phyloP scores from a whole-genome alignment of 2,888 invertebrate genomes.

The Agrochola litura region DNA sequence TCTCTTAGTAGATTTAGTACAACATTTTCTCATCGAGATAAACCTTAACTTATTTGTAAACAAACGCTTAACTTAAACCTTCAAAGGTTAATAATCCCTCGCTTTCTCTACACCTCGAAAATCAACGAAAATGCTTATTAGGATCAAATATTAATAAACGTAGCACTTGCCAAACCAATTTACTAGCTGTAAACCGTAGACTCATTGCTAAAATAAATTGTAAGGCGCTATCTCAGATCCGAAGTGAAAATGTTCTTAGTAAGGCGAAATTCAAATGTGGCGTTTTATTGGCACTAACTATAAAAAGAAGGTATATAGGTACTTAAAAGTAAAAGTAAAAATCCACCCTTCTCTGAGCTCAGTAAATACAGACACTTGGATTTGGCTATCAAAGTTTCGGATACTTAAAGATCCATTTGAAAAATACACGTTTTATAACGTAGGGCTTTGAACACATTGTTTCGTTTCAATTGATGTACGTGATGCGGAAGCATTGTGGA shows the following conservation, averaged over 20 bases:
- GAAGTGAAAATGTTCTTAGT: conserved; percentile 67
- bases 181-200: conserved; percentile 41
- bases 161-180: conserved; percentile 46
- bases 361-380: conserved; percentile 88
- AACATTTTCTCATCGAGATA: not conserved
- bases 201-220: conserved; percentile 65
- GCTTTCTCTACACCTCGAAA: conserved; percentile 25
- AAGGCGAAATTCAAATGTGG: conserved; percentile 82
- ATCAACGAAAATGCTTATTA: conserved; percentile 40
- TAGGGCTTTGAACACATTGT: conserved; percentile 48
- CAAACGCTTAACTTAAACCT: not conserved
- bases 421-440: conserved; percentile 86
- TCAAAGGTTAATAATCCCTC: conserved; percentile 32
- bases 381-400: conserved; percentile 87
- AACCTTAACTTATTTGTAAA: not conserved
- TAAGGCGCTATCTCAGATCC: conserved; percentile 61
- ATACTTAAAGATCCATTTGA: conserved; percentile 91
- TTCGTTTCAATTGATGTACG: not conserved
- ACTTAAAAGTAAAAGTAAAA: conserved; percentile 81
- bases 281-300: conserved; percentile 84
- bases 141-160: conserved; percentile 54
- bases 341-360: conserved; percentile 77
- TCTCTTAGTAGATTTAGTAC: not conserved
- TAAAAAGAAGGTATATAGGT: conserved; percentile 75
- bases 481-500: conserved; percentile 4